These are phyloP conservation scores for Dicrurus megarhynchus DNA, from an alignment of 2,113 vertebrate genomes.

Conservation along the genomic window DNA sequence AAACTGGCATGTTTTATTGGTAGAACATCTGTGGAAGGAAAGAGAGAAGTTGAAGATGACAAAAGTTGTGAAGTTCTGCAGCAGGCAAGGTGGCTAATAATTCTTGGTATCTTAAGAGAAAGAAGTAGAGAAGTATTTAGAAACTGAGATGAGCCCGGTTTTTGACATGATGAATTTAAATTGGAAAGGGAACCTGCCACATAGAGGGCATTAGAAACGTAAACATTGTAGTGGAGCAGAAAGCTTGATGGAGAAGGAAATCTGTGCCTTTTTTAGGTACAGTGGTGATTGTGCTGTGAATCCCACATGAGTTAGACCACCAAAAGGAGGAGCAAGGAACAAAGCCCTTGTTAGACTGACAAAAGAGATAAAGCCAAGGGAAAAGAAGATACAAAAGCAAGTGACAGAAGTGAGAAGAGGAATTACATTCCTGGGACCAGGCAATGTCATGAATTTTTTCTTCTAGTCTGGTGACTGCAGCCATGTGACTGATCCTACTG, in stretches of 20 bases:
- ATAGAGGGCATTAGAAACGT: neutral
- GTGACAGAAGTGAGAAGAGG: neutral
- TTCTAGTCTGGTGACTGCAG: neutral
- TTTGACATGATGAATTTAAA: neutral
- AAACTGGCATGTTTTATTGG: slow-evolving; percentile 14
- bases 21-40: slow-evolving; percentile 42
- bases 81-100: neutral
- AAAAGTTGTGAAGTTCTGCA: neutral
- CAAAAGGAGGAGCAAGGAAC: neutral
- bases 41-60: neutral
- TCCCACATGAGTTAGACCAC: neutral
- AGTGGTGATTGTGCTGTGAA: neutral
- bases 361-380: neutral
- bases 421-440: neutral
- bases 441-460: neutral
- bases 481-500: rapidly evolving
- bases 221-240: neutral
- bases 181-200: neutral
- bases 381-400: neutral
- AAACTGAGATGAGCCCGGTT: neutral
- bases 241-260: neutral
- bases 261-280: neutral
- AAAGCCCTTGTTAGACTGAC: neutral
- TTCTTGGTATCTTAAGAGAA: neutral
- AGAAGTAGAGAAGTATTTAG: neutral